Conservation (phyloP, 2,797 vertebrate genomes). For the Pangasius macronema region DNA sequence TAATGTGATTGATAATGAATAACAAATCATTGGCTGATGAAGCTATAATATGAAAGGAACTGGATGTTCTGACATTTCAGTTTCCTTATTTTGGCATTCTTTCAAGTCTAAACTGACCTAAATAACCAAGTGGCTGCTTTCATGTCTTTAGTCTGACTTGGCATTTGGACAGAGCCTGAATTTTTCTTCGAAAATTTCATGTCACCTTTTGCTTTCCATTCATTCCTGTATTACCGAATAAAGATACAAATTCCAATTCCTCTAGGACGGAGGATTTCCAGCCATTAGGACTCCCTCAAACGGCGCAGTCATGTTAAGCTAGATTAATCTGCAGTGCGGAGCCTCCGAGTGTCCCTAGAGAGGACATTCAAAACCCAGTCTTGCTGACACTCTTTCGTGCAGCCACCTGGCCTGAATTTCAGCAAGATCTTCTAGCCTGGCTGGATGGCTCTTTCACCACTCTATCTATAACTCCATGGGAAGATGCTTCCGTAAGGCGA, state of each 20-base stretch:
- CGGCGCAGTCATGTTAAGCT: slow-evolving; percentile 24
- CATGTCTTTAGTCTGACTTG: neutral
- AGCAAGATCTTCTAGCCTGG: slow-evolving; percentile 8
- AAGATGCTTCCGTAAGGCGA: slow-evolving; percentile 23
- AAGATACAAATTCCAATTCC: neutral
- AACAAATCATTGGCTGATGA: neutral
- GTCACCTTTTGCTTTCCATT: neutral
- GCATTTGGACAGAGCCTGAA: neutral
- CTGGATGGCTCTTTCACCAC: neutral
- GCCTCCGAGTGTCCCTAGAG: slow-evolving; percentile 24
- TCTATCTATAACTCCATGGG: neutral
- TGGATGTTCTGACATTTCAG: neutral
- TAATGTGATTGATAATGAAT: neutral
- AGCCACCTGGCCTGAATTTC: slow-evolving; percentile 21
- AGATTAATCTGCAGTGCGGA: slow-evolving; percentile 36
- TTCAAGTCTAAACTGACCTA: neutral
- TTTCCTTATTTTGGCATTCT: neutral
- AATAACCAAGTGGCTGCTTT: neutral
- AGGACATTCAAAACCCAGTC: slow-evolving; percentile 18
- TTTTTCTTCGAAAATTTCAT: neutral
- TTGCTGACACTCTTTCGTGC: slow-evolving; percentile 3
- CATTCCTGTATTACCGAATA: neutral
- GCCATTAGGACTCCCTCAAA: slow-evolving; percentile 7
- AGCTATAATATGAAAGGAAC: neutral
- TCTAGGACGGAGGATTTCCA: slow-evolving; percentile 5